Evolutionary conservation across 2,797 vertebrate genomes (phyloP).

Genomic region (Nasua narica): DNA sequence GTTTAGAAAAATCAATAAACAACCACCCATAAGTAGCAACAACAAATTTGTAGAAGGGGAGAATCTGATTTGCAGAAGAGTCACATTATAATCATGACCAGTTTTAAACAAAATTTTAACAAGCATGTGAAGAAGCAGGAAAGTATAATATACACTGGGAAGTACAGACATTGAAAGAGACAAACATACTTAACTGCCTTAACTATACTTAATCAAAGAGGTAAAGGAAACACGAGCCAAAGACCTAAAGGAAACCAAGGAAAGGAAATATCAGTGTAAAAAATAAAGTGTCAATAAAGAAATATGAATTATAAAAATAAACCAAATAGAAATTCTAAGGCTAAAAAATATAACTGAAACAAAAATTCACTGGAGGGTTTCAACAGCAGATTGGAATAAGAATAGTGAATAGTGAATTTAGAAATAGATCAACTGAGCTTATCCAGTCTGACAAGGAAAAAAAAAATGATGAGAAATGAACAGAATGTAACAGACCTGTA

Average conservation of each 20-base stretch:
- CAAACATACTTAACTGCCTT: background rate
- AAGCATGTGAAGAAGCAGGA: background rate
- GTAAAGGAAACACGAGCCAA: background rate
- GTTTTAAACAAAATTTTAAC: background rate
- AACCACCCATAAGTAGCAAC: background rate
- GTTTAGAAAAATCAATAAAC: background rate
- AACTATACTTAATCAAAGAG: background rate
- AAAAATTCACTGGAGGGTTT: too few species aligned
- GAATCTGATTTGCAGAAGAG: background rate
- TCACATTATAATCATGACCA: background rate
- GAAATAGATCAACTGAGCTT: background rate
- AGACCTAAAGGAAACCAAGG: background rate
- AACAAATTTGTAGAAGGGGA: background rate
- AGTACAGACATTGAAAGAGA: background rate
- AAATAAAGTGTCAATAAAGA: background rate
- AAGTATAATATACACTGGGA: background rate
- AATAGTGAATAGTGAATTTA: background rate
- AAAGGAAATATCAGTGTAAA: background rate
- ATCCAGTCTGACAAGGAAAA: background rate
- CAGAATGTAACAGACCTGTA: background rate
- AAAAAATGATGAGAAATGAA: background rate
- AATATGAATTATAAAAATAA: background rate
- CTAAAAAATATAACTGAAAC: too few species aligned
- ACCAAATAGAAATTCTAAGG: too few species aligned
- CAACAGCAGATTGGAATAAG: background rate